These are phyloP conservation scores for Drosophila tanythrix DNA, from an alignment of 2,888 invertebrate species.

Conservation along the genomic window DNA sequence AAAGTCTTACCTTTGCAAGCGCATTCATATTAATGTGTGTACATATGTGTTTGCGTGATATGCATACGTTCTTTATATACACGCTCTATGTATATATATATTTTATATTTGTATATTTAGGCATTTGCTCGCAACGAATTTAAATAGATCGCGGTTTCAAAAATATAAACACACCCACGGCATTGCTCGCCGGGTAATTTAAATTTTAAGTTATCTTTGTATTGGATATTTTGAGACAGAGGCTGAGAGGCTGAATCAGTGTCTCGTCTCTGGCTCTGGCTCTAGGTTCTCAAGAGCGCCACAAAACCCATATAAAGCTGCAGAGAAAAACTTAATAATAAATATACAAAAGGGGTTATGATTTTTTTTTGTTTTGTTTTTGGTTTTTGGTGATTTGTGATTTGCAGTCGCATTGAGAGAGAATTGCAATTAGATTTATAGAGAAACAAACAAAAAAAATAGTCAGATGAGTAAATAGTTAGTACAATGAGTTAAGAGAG, in stretches of 20 bases:
- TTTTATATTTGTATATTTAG: slow-evolving; percentile 37
- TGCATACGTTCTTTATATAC: slow-evolving; percentile 35
- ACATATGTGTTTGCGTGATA: slow-evolving; percentile 53
- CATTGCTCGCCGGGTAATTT: slow-evolving; percentile 85
- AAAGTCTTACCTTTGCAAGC: slow-evolving; percentile 84
- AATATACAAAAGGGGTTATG: slow-evolving; percentile 73
- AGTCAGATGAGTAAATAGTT: slow-evolving; percentile 17
- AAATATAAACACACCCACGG: slow-evolving; percentile 81
- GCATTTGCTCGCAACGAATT: slow-evolving; percentile 78
- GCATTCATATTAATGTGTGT: slow-evolving; percentile 67
- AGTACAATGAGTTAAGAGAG: slow-evolving; percentile 6
- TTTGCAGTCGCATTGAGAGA: slow-evolving; percentile 34
- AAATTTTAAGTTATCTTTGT: slow-evolving; percentile 61
- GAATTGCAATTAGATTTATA: slow-evolving; percentile 23
- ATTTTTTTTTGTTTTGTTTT: slow-evolving; percentile 45
- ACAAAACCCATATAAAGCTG: slow-evolving; percentile 81
- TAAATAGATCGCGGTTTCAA: slow-evolving; percentile 84
- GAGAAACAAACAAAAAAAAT: slow-evolving; percentile 12
- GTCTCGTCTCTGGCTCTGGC: slow-evolving; percentile 49
- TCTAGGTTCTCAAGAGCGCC: slow-evolving; percentile 64
- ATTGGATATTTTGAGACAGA: slow-evolving; percentile 28
- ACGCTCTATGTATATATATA: neutral
- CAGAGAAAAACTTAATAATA: slow-evolving; percentile 83
- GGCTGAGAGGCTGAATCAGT: slow-evolving; percentile 38
- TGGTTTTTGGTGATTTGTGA: slow-evolving; percentile 29